phyloP scores from a whole-genome alignment of 37 sponge, comb jelly and placozoan species.

The Axinella damicornis region DNA sequence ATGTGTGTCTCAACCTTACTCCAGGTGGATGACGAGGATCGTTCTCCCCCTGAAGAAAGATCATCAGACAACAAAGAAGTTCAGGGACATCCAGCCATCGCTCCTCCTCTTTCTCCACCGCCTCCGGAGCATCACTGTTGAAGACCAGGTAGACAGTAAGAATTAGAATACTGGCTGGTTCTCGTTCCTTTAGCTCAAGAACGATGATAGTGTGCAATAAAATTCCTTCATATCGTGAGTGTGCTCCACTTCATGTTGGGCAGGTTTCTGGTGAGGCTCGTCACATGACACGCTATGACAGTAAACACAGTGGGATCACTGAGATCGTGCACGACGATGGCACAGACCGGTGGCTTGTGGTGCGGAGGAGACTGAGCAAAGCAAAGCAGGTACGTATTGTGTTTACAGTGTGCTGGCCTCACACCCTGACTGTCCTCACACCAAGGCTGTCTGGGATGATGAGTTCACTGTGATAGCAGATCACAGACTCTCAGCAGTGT shows the following conservation, averaged over 20 bases:
- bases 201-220: too few species aligned
- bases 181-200: too few species aligned
- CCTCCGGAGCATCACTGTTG: conserved; percentile 66
- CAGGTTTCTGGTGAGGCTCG: conserved; percentile 21
- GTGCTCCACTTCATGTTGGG: not conserved
- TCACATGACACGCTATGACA: conserved; percentile 35
- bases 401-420: too few species aligned
- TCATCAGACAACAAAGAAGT: conserved; percentile 31
- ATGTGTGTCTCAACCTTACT: not conserved
- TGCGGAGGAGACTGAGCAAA: conserved; percentile 44
- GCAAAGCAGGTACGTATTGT: conserved; percentile 38
- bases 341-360: conserved; percentile 68
- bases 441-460: too few species aligned
- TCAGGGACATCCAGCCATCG: conserved; percentile 70
- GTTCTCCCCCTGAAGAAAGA: conserved; percentile 60
- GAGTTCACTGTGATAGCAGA: too few species aligned
- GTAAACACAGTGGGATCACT: conserved; percentile 19
- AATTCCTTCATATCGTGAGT: not conserved
- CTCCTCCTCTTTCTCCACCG: conserved; percentile 76
- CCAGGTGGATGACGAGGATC: conserved; percentile 69
- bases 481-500: too few species aligned
- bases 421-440: too few species aligned
- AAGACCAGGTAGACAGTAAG: conserved; percentile 43
- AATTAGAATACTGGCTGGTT: too few species aligned
- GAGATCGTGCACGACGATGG: conserved; percentile 52